Percentiles rank a stretch among this genome's conserved stretches.
These are phyloP conservation scores for Ditula angustiorana DNA, from an alignment of 2,888 invertebrate species.

Conservation along the genomic window DNA sequence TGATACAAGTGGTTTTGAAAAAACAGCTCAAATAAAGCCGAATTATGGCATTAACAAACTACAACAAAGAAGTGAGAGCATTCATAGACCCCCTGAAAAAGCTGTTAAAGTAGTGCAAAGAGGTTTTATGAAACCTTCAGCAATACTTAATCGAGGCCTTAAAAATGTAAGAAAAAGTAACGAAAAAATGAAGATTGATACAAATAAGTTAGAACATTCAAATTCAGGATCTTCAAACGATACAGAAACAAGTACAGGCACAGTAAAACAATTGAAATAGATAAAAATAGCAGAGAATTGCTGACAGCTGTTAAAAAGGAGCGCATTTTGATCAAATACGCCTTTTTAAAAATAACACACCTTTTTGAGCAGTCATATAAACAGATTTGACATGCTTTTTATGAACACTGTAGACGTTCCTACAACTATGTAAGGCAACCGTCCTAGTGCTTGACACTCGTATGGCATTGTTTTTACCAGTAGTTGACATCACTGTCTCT, in stretches of 20 bases:
- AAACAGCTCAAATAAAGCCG: slow-evolving; percentile 77
- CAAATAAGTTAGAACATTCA: slow-evolving; percentile 76
- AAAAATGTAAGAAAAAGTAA: slow-evolving; percentile 56
- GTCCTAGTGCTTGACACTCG: too few relatives aligned
- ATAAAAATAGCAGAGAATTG: background rate
- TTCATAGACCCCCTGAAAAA: slow-evolving; percentile 74
- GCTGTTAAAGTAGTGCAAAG: slow-evolving; percentile 73
- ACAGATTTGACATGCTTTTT: too few relatives aligned
- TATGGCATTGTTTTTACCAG: too few relatives aligned
- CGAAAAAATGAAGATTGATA: slow-evolving; percentile 58
- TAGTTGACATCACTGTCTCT: too few relatives aligned
- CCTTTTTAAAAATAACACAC: too few relatives aligned
- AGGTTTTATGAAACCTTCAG: slow-evolving; percentile 61
- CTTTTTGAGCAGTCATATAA: too few relatives aligned
- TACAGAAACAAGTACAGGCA: slow-evolving; percentile 81
- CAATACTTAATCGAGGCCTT: slow-evolving; percentile 63
- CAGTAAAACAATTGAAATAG: slow-evolving; percentile 56
- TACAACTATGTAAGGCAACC: too few relatives aligned
- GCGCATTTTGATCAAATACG: too few relatives aligned
- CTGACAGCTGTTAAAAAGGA: too few relatives aligned
- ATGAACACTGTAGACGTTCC: too few relatives aligned
- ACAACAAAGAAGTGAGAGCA: slow-evolving; percentile 75
- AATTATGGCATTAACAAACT: slow-evolving; percentile 76
- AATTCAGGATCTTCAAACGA: slow-evolving; percentile 86
- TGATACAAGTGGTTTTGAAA: slow-evolving; percentile 64